Conservation (phyloP, 2,888 invertebrate species). For the Helicoverpa assulta region DNA sequence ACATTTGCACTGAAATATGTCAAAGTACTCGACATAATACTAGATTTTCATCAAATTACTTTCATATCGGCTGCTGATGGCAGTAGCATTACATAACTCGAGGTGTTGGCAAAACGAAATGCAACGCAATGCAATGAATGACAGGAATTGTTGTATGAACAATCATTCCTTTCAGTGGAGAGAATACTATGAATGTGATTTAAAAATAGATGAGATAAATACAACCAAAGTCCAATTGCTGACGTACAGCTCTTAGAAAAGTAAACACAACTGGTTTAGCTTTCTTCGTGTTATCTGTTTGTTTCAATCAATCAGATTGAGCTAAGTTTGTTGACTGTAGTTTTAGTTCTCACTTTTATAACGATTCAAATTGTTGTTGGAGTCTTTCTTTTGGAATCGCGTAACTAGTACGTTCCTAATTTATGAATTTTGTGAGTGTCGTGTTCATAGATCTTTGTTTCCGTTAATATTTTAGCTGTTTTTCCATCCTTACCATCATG, state of each 20-base stretch:
- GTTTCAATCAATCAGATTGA: conserved; percentile 28
- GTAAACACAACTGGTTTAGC: conserved; percentile 10
- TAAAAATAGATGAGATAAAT: conserved; percentile 25
- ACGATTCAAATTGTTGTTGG: too few species aligned
- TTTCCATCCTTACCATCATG: background rate
- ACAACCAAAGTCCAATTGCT: conserved; percentile 11
- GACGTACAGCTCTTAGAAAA: conserved; percentile 8
- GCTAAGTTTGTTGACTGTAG: conserved; percentile 17
- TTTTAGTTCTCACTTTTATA: too few species aligned
- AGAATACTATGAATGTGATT: conserved; percentile 21
- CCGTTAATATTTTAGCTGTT: background rate
- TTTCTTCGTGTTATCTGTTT: conserved; percentile 19
- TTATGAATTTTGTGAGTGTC: background rate
- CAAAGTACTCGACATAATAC: background rate
- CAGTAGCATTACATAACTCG: background rate
- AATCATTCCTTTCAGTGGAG: background rate
- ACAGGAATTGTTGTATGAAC: background rate
- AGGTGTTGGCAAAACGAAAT: background rate
- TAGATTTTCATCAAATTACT: background rate
- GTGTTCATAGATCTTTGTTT: background rate
- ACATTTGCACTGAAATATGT: background rate
- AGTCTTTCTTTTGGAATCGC: background rate
- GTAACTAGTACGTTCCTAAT: background rate
- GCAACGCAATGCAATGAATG: conserved; percentile 8
- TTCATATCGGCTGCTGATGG: background rate